Base-by-base conservation (phyloP, 1,140 invertebrate species). In the Zaprionus africanus region DNA sequence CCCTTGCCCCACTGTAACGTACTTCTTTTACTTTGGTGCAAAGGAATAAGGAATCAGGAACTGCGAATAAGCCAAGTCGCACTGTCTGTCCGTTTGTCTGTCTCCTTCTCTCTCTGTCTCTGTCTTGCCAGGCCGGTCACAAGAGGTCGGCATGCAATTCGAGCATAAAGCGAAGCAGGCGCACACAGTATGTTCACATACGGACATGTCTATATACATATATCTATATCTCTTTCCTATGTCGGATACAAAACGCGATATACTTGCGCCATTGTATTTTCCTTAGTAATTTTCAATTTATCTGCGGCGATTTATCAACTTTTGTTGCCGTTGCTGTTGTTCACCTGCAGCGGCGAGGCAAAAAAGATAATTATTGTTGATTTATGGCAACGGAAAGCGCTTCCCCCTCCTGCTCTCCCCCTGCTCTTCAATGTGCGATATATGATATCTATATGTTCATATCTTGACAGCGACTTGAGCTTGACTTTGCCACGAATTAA, bases 281-380 rank as follows among this genome's bases (percentile, higher is more conserved):
- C 28, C 71, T 62, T 65, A 63, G 82, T 85, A 90, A 86, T 90
- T 90, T 90, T 71, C 86, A 88, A 90, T 90, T 85, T 90, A 90
- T 90, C 85, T 72, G 67, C 73, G 64, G 66, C 70, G 82, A 90
- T 90, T 90, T 90, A 90, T 90, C 85, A 85, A 64, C 61, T 63
- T 73, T 84, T 81, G 58, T 77, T 78, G 68, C 49, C 56, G 54
- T 70, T 69, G 51, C 64, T 24, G 65, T 36, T 56, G 56, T 31
- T 70, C 68, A 82, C 76, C 72, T 87, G 79, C 69, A 78, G 66
- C 64, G 73, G 19, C 5, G 2, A 5, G 57, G 43, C 78, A 65
- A 67, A 61, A 59, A 78, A 71, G 54, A 90, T 90, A 90, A 90
- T 90, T 90, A 90, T 85, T 90, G 58, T 78, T 85, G 85, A 90